A percentile compares a stretch with the other conserved stretches of the same genome.
Conservation (phyloP, 2,113 vertebrate genomes). For the Albula glossodonta region DNA sequence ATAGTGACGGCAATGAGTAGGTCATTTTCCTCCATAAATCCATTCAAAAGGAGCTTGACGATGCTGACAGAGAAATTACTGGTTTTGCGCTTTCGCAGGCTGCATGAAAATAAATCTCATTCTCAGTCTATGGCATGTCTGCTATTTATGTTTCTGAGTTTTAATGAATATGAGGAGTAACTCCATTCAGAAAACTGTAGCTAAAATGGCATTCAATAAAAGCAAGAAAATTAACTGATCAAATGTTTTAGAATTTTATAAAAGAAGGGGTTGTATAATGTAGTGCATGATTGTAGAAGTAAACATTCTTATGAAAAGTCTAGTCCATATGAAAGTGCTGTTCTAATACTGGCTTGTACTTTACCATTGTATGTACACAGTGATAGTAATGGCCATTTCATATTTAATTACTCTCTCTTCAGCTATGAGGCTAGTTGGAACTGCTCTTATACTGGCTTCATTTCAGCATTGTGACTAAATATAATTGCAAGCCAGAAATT, state of each 20-base stretch:
- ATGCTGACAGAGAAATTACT: no score
- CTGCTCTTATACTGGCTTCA: constrained; percentile 80
- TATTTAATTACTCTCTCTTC: constrained; percentile 1
- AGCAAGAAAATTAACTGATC: constrained; percentile 52
- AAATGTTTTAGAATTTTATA: neutral
- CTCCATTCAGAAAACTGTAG: constrained; percentile 85
- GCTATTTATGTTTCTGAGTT: constrained; percentile 28
- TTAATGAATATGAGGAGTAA: constrained; percentile 83
- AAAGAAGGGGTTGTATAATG: neutral
- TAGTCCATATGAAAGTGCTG: neutral
- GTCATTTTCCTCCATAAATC: no score
- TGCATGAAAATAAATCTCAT: neutral
- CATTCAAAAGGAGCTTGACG: no score
- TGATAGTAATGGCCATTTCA: no score
- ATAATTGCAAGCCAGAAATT: constrained; percentile 86
- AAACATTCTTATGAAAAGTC: neutral
- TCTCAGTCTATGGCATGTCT: neutral
- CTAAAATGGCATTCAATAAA: constrained; percentile 82
- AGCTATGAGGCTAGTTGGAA: constrained; percentile 74
- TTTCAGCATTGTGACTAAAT: constrained; percentile 84
- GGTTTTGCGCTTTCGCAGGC: no score
- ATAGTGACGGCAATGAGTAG: no score
- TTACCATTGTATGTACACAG: neutral
- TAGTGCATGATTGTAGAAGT: neutral
- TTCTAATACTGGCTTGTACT: neutral